A percentile compares a stretch with the other conserved stretches of the same genome.
phyloP scores from a whole-genome alignment of 2,888 invertebrate genomes.

The Nephrotoma flavescens region DNA sequence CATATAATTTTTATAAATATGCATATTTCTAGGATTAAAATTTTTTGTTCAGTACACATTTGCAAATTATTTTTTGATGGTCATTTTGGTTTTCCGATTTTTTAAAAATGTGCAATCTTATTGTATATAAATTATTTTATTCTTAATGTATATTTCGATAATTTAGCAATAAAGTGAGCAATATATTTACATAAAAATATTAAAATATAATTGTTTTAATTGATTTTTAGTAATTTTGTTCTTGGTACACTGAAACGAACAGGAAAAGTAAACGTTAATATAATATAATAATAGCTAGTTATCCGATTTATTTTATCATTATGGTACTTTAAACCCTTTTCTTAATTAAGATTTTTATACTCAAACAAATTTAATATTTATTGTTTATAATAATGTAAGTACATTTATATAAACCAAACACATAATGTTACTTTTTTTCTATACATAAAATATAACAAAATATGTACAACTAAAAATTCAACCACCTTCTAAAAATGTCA shows the following conservation, averaged over 20 bases:
- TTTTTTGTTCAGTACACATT: background rate
- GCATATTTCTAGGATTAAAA: background rate
- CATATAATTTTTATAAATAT: background rate
- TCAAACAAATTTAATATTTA: background rate
- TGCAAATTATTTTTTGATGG: background rate
- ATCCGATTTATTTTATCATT: too few species aligned
- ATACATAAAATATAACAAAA: background rate
- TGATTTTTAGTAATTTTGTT: background rate
- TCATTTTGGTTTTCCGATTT: background rate
- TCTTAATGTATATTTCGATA: slow-evolving; percentile 1
- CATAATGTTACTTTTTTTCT: background rate
- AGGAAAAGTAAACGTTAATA: background rate
- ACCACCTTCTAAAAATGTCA: background rate
- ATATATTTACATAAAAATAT: background rate
- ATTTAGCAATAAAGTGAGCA: background rate
- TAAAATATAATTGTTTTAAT: background rate
- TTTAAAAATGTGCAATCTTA: background rate
- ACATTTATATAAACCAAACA: background rate
- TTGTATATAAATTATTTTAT: background rate
- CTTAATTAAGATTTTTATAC: too few species aligned
- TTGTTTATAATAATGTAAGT: background rate
- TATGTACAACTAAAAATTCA: background rate
- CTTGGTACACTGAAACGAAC: background rate
- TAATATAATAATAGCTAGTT: too few species aligned
- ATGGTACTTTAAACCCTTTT: too few species aligned